Evolutionary conservation across 2,113 vertebrate species (phyloP), one percentile per base, ranked within the genome.

Genomic region (Trematomus loennbergii): DNA sequence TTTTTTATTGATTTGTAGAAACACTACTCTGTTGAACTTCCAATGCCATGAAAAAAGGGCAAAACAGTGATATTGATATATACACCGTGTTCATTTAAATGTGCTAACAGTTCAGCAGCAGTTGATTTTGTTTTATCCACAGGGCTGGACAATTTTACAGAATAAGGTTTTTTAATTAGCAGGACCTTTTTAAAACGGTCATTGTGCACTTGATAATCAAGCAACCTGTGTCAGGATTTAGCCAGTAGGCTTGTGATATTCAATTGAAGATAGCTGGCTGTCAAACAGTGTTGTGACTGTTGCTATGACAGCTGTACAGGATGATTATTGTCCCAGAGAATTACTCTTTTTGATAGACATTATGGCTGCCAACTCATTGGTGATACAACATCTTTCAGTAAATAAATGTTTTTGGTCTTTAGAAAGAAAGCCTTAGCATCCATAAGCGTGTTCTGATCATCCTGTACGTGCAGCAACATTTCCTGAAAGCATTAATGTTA

Each of bases 161-260:
- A 80, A 29, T 20, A 9, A 58, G 18, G 10, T 46, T 61, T 68
- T 82, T 73, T 70, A 16, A 64, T 71, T 48, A 65, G 78, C 13
- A 69, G 20, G 59, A 55, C 49, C 15, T 45, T 62, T 11, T 63
- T 71, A 66, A 75, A 79, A 88, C 86, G 74, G 78, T 88, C 80
- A 80, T 25, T 2, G 1, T 33, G 60, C 40, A 8, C 62, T 72
- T 75, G 65, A 78, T 75, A 67, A 84, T 75, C 82, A 45, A 8
- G 33, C 33, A 70, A 59, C 48, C 53, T 57, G 73, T 70, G 65
- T 60, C 2, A 61, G 73, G 67, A 60, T 75, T 53, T n/a, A 72
- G 46, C n/a, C 16, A 13, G 63, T 33, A 57, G 52, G 33, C 50
- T 45, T 8, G 0, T 50, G 64, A 43, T 83, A 49, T 45, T 73